Percentiles rank a stretch among this genome's conserved stretches.
Evolutionary conservation across 2,888 invertebrate genomes (phyloP).

Genomic region (Amitus sp.): DNA sequence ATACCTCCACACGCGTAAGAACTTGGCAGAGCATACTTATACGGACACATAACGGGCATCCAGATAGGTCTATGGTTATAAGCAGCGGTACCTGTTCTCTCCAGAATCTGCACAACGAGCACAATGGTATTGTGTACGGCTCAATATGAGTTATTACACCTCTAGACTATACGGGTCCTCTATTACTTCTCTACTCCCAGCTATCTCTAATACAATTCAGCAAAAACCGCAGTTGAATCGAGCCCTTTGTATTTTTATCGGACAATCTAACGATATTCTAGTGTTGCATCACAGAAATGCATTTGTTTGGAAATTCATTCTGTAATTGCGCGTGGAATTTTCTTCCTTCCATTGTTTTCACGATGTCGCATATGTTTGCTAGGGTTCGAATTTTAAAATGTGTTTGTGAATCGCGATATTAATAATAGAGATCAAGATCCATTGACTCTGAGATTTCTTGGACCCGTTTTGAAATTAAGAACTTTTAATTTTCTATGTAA

Average conservation of each 20-base stretch:
- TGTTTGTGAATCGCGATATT: no score
- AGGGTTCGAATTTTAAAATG: no score
- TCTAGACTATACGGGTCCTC: constrained; percentile 44
- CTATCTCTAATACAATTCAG: constrained; percentile 58
- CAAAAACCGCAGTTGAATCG: constrained; percentile 49
- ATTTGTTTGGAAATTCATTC: no score
- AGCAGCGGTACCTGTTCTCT: constrained; percentile 52
- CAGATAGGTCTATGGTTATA: constrained; percentile 28
- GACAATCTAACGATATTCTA: constrained; percentile 6
- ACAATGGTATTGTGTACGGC: constrained; percentile 62
- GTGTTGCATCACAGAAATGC: constrained; percentile 8
- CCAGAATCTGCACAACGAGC: constrained; percentile 61
- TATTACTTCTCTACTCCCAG: constrained; percentile 7
- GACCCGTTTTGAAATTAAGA: no score
- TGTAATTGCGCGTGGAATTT: no score
- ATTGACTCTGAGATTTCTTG: no score
- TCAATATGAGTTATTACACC: constrained; percentile 61
- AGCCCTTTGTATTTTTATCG: constrained; percentile 33
- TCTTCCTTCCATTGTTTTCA: no score
- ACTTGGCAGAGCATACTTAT: constrained; percentile 29
- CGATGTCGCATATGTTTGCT: no score
- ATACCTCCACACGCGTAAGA: constrained; percentile 23
- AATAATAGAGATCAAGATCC: no score
- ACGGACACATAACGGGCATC: constrained; percentile 27
- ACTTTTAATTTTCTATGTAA: no score